phyloP scores from a whole-genome alignment of 2,113 vertebrate genomes.

The Crypturellus undulatus region DNA sequence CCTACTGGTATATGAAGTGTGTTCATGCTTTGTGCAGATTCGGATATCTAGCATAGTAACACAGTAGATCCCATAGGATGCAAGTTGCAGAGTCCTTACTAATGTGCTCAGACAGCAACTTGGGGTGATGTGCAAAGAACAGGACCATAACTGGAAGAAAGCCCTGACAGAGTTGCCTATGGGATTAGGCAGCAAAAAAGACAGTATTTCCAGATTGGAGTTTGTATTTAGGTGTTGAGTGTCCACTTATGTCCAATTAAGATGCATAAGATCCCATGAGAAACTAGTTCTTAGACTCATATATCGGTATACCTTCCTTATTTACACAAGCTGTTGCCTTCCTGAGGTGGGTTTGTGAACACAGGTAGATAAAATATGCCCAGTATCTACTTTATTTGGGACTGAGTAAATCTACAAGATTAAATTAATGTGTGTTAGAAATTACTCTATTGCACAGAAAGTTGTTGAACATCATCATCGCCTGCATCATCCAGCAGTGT shows the following conservation, averaged over 20 bases:
- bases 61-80: neutral
- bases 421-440: neutral
- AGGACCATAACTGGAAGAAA: neutral
- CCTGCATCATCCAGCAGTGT: neutral
- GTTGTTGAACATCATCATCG: neutral
- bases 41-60: neutral
- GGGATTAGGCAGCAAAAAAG: neutral
- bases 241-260: neutral
- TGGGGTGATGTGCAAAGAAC: rapidly evolving
- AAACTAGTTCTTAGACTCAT: neutral
- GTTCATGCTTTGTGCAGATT: neutral
- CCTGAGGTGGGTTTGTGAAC: neutral
- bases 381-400: neutral
- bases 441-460: rapidly evolving
- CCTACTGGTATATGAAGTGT: neutral
- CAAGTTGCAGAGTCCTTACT: neutral
- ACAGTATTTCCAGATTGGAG: neutral
- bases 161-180: neutral
- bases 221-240: neutral
- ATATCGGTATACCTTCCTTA: neutral
- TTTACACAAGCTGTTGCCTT: neutral
- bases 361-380: neutral
- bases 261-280: neutral
- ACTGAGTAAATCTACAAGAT: neutral
- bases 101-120: neutral